Conservation (phyloP, 2,113 vertebrate species). For the Poeciliopsis prolifica region DNA sequence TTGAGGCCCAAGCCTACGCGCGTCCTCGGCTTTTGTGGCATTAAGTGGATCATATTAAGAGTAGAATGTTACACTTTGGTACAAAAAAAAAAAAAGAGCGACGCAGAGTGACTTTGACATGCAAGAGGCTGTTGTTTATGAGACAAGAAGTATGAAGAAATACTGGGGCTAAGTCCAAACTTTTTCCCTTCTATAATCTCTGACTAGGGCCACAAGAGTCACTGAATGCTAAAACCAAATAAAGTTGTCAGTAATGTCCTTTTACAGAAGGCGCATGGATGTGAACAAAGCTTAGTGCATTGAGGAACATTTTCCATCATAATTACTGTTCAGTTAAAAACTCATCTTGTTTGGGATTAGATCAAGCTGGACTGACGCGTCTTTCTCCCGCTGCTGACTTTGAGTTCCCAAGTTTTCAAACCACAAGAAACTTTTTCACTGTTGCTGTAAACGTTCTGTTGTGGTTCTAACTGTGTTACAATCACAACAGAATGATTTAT, state of each 20-base stretch:
- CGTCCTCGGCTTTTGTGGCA: neutral
- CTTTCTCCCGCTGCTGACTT: conserved; percentile 25
- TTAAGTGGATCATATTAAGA: conserved; percentile 15
- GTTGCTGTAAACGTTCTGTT: no score
- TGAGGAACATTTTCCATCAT: conserved; percentile 37
- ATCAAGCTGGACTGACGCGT: neutral
- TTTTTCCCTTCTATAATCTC: conserved; percentile 53
- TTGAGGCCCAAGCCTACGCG: conserved; percentile 20
- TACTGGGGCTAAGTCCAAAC: conserved; percentile 47
- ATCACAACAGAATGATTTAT: no score
- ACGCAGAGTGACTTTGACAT: conserved; percentile 36
- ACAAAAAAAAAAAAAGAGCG: conserved; percentile 10
- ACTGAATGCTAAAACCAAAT: conserved; percentile 59
- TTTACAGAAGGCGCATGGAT: conserved; percentile 41
- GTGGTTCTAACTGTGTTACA: neutral
- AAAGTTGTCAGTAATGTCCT: conserved; percentile 65
- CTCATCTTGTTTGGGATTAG: conserved; percentile 4
- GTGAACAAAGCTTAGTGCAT: conserved; percentile 10
- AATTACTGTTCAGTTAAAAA: conserved; percentile 18
- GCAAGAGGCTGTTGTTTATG: conserved; percentile 56
- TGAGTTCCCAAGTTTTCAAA: neutral
- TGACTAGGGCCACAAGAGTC: conserved; percentile 39
- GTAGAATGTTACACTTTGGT: conserved; percentile 25
- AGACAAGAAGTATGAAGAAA: conserved; percentile 46
- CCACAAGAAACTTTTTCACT: neutral